Base-by-base conservation (phyloP, 2,113 vertebrate species). In the Vidua macroura region DNA sequence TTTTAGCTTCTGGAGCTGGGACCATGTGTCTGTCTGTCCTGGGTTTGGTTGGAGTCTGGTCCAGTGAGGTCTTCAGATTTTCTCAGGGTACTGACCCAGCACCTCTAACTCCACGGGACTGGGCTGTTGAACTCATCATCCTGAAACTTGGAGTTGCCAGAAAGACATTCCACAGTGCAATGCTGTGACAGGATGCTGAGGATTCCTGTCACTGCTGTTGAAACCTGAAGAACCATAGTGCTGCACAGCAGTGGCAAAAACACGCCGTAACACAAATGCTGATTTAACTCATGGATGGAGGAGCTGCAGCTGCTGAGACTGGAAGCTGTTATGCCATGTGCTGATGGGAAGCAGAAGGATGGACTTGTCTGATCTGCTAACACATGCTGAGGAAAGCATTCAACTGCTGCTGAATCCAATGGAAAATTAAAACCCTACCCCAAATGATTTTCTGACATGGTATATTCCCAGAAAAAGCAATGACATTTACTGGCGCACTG, bases 401-500 rank as follows among this genome's bases (percentile, higher is more conserved):
- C 67, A 24, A 33, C 81, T 73, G 68, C 81, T 72, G 64, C 69
- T 55, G 77, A 83, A 37, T 23, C 56, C 39, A n/a, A 41, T n/a
- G 80, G 64, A 58, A 90, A 75, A 77, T 35, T 35, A 74, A 60
- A 81, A 52, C 55, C 70, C 58, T 59, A 66, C 44, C 68, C 25
- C 35, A 76, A 48, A 63, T 18, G 39, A 60, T 83, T 83, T 92
- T 82, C 66, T 76, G 67, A 90, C 53, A 30, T 76, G 86, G 53
- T 78, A 64, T 46, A 37, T 86, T 92, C 69, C 17, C 67, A 75
- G 55, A 48, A 79, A 87, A 67, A 17, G 48, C 89, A 24, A 64
- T 85, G 92, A 95, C 88, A 73, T 95, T 90, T 70, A 33, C 93
- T 89, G 81, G 86, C 51, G 0, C 20, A 15, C 52, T 70, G 86